phyloP scores from a whole-genome alignment of 2,113 vertebrate species.

The Sturnira hondurensis region DNA sequence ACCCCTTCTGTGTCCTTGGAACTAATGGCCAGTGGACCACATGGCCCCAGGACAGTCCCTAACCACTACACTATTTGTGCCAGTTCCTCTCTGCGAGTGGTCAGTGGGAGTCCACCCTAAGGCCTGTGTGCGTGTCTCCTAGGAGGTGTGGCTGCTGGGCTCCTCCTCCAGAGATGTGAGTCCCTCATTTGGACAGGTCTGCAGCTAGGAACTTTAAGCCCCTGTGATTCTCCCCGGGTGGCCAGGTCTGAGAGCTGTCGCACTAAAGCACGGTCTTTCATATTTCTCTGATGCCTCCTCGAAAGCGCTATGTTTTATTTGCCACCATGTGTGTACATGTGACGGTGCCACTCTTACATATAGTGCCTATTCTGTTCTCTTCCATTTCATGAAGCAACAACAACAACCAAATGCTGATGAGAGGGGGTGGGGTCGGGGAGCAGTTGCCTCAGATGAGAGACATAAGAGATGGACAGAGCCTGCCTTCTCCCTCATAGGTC shows the following conservation, averaged over 20 bases:
- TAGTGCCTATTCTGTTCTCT: background rate
- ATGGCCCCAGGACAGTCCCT: background rate
- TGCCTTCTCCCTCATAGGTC: background rate
- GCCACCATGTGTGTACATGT: accelerated
- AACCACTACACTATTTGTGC: background rate
- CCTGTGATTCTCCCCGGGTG: background rate
- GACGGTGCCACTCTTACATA: accelerated
- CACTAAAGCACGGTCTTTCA: too few relatives aligned
- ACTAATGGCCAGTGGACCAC: background rate
- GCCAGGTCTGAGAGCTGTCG: background rate
- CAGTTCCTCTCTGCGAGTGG: too few relatives aligned
- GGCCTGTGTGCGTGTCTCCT: background rate
- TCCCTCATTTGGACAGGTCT: background rate
- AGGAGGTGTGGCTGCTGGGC: background rate
- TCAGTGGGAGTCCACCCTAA: background rate
- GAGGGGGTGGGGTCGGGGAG: too few relatives aligned
- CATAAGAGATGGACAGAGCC: accelerated
- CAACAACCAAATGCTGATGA: background rate
- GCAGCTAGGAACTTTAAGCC: background rate
- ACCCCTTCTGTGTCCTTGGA: background rate
- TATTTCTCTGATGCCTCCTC: accelerated
- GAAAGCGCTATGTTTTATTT: background rate
- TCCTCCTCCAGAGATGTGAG: too few relatives aligned
- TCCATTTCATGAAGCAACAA: background rate
- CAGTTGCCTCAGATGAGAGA: accelerated